Conservation (phyloP, 1,140 invertebrate species). For the Antheraea mylitta region DNA sequence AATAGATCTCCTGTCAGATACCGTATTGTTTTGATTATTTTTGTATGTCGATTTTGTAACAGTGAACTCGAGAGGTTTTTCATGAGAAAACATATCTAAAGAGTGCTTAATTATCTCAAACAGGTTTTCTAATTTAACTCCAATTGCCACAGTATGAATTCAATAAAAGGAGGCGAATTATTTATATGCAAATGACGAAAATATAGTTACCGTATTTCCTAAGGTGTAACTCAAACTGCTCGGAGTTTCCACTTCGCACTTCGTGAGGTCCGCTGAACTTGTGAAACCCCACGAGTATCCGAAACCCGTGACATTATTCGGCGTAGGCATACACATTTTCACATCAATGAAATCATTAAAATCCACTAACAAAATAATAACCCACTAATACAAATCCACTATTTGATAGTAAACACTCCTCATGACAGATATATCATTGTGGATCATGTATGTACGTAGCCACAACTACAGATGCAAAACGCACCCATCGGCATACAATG, state of each 20-base stretch:
- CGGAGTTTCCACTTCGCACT: conserved; percentile 73
- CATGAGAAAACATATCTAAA: too few relatives aligned
- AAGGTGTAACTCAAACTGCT: conserved; percentile 76
- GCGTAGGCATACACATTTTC: conserved; percentile 79
- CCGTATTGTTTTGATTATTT: too few relatives aligned
- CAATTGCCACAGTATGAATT: too few relatives aligned
- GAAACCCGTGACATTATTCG: conserved; percentile 75
- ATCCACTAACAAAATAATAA: conserved; percentile 51
- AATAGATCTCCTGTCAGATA: too few relatives aligned
- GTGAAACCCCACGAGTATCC: conserved; percentile 78
- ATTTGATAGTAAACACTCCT: conserved; percentile 69
- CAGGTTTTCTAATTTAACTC: too few relatives aligned
- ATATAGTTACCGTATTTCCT: conserved; percentile 68
- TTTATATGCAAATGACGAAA: neutral
- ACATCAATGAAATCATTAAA: conserved; percentile 32
- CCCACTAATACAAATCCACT: conserved; percentile 61
- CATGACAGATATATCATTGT: conserved; percentile 73
- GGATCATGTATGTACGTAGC: conserved; percentile 65
- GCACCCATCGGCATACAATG: conserved; percentile 58
- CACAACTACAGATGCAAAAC: conserved; percentile 70
- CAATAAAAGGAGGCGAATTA: too few relatives aligned
- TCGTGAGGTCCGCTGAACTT: conserved; percentile 70
- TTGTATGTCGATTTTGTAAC: too few relatives aligned
- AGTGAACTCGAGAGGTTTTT: too few relatives aligned
- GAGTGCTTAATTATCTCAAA: too few relatives aligned